Base-by-base conservation (phyloP, 2,888 invertebrate genomes). In the Seladonia tumulorum region DNA sequence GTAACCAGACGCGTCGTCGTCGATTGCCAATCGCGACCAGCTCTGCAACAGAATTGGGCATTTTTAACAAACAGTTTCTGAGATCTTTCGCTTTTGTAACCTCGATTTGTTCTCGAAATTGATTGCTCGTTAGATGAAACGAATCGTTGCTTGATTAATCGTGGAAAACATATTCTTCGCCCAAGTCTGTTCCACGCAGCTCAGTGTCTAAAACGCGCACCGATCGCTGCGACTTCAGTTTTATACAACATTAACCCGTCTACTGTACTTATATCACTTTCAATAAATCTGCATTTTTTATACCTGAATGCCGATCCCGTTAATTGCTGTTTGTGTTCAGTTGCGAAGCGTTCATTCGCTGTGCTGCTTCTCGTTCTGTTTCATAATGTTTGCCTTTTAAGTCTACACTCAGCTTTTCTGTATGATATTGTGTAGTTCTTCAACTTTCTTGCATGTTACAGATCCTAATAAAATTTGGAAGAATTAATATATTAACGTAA, bases 211-310 rank as follows among this genome's bases (percentile, higher is more conserved):
- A 75, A 83, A 75, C 75, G 72, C 80, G 83, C 84, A 83, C 83
- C 81, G 39, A 85, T 29, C 29, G 80, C 85, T 73, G 81, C 86
- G 83, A 83, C 79, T 70, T 78, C 81, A 70, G 76, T 88, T 75
- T 88, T 86, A 79, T 74, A 85, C 71, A 72, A 86, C 83, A 83
- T 63, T 63, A 63, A 79, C 72, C 82, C 63, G 84, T 89, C 87
- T 82, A 88, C 78, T 91, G 89, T 90, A 89, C 90, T 90, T 91
- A 91, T 82, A 89, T 87, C 82, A 88, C 87, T 88, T 83, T 88
- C 90, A 90, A 91, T 90, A 91, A 90, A 90, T 83, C 81, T 84
- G 88, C 91, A 89, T 89, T 89, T 89, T 88, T 90, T 91, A 87
- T 89, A 90, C 87, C 85, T 90, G 81, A 74, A 68, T 18, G 53